A percentile compares a stretch with the other conserved stretches of the same genome.
Evolutionary conservation across 2,888 invertebrate species (phyloP).

Genomic region (Mactromeris polynyma): DNA sequence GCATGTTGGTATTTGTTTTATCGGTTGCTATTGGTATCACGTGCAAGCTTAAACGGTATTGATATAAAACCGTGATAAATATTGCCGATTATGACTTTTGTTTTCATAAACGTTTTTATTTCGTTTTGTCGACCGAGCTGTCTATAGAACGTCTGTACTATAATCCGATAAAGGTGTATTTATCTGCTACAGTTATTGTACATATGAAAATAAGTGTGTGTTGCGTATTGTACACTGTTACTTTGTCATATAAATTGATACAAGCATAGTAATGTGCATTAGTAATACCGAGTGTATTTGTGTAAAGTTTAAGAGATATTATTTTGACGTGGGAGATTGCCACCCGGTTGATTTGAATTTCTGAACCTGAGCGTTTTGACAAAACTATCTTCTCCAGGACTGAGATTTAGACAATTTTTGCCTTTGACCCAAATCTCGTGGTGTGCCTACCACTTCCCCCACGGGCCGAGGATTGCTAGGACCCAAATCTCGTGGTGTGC

Average conservation of each 20-base stretch:
- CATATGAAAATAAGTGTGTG: not conserved
- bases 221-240: conserved; percentile 15
- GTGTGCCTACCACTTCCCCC: too few species aligned
- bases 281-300: not conserved
- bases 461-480: too few species aligned
- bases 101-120: conserved; percentile 41
- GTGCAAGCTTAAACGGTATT: conserved; percentile 39
- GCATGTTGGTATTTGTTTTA: not conserved
- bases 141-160: not conserved
- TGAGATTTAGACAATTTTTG: too few species aligned
- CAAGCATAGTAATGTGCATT: not conserved
- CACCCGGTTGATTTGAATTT: too few species aligned
- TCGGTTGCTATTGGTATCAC: conserved; percentile 27
- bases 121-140: not conserved
- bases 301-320: too few species aligned
- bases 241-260: not conserved
- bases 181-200: not conserved
- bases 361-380: too few species aligned
- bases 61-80: conserved; percentile 37
- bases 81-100: conserved; percentile 54
- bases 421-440: too few species aligned
- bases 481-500: too few species aligned
- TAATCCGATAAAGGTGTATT: conserved; percentile 10
- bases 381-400: too few species aligned
- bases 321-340: too few species aligned